Percentiles rank a stretch among this genome's conserved stretches.
phyloP scores from a whole-genome alignment of 2,888 invertebrate genomes.

The Pachydiplax longipennis region DNA sequence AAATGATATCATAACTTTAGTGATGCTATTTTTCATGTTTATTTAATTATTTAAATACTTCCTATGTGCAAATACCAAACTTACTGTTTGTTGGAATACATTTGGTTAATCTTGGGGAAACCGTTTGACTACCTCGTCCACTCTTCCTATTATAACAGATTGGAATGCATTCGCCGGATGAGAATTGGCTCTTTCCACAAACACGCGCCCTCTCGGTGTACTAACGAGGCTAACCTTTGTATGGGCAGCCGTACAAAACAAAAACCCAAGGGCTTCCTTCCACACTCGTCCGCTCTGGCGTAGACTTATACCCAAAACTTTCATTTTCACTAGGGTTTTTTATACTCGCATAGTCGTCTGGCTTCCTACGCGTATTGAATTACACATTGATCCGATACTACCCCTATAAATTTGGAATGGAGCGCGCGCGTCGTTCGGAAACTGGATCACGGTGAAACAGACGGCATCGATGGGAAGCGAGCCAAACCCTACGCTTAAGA shows the following conservation, averaged over 20 bases:
- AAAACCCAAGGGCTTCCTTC: constrained; percentile 38
- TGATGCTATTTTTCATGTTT: too few species aligned
- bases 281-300: not conserved
- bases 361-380: not conserved
- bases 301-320: not conserved
- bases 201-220: not conserved
- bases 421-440: not conserved
- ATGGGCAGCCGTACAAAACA: not conserved
- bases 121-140: too few species aligned
- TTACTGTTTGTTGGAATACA: too few species aligned
- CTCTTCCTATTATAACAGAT: too few species aligned
- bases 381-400: not conserved
- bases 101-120: too few species aligned
- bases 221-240: constrained; percentile 22
- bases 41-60: too few species aligned
- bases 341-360: not conserved
- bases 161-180: too few species aligned
- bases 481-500: too few species aligned
- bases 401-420: not conserved
- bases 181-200: not conserved
- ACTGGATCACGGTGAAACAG: not conserved
- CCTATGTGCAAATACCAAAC: too few species aligned
- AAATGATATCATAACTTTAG: too few species aligned
- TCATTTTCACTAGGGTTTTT: not conserved
- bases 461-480: too few species aligned